Evolutionary conservation across 2,888 invertebrate species (phyloP).

Genomic region (Aricia artaxerxes): DNA sequence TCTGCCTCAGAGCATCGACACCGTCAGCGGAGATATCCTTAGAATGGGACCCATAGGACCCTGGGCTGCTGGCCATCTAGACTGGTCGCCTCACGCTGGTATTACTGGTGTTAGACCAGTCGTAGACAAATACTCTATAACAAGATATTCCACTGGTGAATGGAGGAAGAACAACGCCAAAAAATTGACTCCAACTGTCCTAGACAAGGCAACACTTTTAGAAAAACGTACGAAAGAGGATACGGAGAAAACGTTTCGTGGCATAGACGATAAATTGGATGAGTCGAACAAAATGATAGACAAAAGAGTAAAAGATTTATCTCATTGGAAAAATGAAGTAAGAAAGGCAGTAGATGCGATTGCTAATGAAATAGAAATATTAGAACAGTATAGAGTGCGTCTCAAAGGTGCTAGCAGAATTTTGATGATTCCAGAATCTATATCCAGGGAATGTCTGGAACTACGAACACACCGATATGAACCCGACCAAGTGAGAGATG

Average conservation of each 20-base stretch:
- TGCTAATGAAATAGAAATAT: constrained; percentile 82
- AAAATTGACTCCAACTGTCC: constrained; percentile 63
- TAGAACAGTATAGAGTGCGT: constrained; percentile 83
- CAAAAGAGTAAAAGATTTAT: constrained; percentile 65
- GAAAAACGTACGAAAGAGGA: constrained; percentile 54
- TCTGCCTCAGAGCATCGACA: constrained; percentile 67
- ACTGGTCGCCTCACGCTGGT: constrained; percentile 87
- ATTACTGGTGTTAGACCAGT: constrained; percentile 88
- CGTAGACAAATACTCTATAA: constrained; percentile 88
- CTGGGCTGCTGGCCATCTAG: constrained; percentile 88
- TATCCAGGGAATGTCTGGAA: constrained; percentile 86
- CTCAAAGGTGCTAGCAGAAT: constrained; percentile 85
- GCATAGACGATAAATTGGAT: constrained; percentile 75
- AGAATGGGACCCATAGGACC: constrained; percentile 79
- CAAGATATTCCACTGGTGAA: constrained; percentile 85
- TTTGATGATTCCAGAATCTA: constrained; percentile 86
- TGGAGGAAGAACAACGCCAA: constrained; percentile 84
- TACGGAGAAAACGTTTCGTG: constrained; percentile 79
- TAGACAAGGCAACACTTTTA: constrained; percentile 57
- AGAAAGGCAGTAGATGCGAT: constrained; percentile 83
- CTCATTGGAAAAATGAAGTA: constrained; percentile 85
- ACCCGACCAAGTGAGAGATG: constrained; percentile 88
- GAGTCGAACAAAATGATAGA: constrained; percentile 63
- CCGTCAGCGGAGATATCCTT: constrained; percentile 67
- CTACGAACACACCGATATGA: constrained; percentile 85